phyloP scores from a whole-genome alignment of 2,113 vertebrate species.

The Bubalus kerabau region DNA sequence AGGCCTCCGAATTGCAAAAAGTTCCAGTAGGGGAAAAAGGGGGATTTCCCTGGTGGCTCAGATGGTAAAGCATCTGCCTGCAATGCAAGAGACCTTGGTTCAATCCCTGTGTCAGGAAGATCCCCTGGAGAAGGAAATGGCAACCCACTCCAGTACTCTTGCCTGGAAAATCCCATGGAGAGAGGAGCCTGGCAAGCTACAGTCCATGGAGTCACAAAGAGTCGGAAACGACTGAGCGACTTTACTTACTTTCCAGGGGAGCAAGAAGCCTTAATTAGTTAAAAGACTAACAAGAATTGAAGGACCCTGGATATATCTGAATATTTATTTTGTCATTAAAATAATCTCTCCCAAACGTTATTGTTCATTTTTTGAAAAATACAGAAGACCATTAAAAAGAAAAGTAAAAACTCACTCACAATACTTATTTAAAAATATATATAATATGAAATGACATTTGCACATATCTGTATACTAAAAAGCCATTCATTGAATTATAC shows the following conservation, averaged over 20 bases:
- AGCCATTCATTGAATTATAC: background rate
- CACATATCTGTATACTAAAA: background rate
- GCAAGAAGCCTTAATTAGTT: background rate
- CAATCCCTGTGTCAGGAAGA: background rate
- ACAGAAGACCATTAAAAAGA: background rate
- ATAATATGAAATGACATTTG: background rate
- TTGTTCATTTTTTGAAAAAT: conserved; percentile 2
- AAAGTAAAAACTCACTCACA: background rate
- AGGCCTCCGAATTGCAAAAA: background rate
- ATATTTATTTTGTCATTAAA: conserved; percentile 20
- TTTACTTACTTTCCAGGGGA: background rate
- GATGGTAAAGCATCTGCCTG: background rate
- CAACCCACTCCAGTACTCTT: background rate
- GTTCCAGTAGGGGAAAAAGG: background rate
- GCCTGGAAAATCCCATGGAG: background rate
- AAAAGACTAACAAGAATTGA: background rate
- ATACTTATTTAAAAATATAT: background rate
- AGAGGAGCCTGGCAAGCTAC: background rate
- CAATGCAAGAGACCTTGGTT: background rate
- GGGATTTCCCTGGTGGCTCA: background rate
- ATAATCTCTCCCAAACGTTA: background rate
- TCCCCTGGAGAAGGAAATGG: background rate
- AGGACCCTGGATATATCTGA: background rate
- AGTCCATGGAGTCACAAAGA: background rate
- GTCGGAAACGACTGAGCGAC: fast-evolving